Percentiles rank a stretch among this genome's conserved stretches.
phyloP scores from a whole-genome alignment of 2,888 invertebrate genomes.

The Tenthredo mesomela region DNA sequence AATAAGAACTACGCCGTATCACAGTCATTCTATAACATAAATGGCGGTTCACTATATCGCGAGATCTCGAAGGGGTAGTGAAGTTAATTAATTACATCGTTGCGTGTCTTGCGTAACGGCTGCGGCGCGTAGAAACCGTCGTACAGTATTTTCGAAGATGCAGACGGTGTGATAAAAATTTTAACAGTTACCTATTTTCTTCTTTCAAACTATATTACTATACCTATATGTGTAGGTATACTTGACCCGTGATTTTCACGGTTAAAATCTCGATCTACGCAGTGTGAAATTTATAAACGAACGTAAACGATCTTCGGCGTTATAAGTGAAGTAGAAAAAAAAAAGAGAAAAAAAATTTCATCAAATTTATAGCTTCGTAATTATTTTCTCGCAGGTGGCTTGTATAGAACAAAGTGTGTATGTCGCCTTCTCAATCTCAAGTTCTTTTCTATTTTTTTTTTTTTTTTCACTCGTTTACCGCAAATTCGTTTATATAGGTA shows the following conservation, averaged over 20 bases:
- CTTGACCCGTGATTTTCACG: background rate
- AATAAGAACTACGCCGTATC: background rate
- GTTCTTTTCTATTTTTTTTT: background rate
- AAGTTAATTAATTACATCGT: constrained; percentile 35
- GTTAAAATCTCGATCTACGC: background rate
- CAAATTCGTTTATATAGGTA: background rate
- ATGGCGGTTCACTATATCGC: background rate
- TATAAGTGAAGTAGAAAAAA: no score
- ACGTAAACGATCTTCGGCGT: background rate
- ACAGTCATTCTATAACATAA: background rate
- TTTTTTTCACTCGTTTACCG: background rate
- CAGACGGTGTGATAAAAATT: background rate
- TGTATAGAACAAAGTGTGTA: background rate
- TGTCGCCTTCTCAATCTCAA: background rate
- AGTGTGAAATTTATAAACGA: background rate
- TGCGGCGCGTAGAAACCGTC: background rate
- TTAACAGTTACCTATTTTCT: background rate
- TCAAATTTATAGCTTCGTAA: background rate
- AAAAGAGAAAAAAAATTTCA: no score
- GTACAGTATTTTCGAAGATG: background rate
- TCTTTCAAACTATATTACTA: background rate
- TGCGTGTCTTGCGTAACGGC: constrained; percentile 38
- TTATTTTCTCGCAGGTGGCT: background rate
- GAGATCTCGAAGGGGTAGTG: constrained; percentile 22
- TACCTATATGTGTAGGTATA: background rate